Evolutionary conservation across 2,888 invertebrate genomes (phyloP).

Genomic region (Lepidocyrtoides sp.): DNA sequence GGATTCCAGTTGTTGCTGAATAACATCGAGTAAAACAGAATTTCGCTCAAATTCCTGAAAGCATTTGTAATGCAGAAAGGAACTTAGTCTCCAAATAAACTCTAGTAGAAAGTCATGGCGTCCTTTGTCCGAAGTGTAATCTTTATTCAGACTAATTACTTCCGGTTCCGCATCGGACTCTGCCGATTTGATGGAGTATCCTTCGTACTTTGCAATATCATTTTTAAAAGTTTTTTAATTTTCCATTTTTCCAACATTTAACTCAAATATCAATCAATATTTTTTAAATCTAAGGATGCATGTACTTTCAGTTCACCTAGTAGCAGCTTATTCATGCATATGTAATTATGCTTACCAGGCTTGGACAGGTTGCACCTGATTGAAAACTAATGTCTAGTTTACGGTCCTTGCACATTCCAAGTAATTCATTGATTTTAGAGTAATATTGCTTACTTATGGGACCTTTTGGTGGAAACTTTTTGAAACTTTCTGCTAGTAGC

Average conservation of each 20-base stretch:
- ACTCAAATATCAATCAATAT: too few species aligned
- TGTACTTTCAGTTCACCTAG: too few species aligned
- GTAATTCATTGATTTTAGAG: constrained; percentile 66
- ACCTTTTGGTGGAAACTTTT: constrained; percentile 80
- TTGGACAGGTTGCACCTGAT: constrained; percentile 70
- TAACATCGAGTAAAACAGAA: constrained; percentile 79
- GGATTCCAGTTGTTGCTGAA: constrained; percentile 81
- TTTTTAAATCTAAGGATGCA: too few species aligned
- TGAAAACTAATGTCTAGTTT: constrained; percentile 56
- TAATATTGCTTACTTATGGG: constrained; percentile 75
- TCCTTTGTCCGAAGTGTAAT: constrained; percentile 73
- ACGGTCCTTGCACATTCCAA: constrained; percentile 75
- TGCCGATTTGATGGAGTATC: constrained; percentile 21
- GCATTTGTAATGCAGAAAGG: constrained; percentile 82
- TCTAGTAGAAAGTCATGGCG: constrained; percentile 83
- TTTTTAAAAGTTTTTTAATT: too few species aligned
- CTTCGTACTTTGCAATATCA: constrained; percentile 61
- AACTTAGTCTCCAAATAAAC: constrained; percentile 81
- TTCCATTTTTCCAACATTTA: too few species aligned
- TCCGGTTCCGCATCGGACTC: background rate
- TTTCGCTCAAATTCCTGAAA: constrained; percentile 78
- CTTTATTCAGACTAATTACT: constrained; percentile 23
- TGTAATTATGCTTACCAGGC: constrained; percentile 62
- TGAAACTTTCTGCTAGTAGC: constrained; percentile 80
- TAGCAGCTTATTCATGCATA: background rate